These are phyloP conservation scores for Streptopelia turtur DNA, from an alignment of 2,797 vertebrate genomes.

Conservation along the genomic window DNA sequence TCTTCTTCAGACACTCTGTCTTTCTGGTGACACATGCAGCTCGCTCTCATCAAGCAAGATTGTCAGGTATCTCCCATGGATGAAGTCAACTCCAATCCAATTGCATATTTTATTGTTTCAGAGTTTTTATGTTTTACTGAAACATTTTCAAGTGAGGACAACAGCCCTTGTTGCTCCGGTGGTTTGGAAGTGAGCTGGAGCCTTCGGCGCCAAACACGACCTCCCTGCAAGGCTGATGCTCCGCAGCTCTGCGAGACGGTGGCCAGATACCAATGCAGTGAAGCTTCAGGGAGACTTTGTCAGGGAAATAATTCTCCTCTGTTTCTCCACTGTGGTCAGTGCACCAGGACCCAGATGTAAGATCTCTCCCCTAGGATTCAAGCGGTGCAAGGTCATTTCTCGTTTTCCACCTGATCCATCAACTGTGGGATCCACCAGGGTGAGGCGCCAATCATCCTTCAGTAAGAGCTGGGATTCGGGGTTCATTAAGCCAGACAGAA, in stretches of 20 bases:
- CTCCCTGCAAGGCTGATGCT: not conserved
- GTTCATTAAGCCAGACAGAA: not conserved
- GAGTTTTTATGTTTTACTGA: not conserved
- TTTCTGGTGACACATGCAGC: not conserved
- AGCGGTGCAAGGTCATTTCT: not conserved
- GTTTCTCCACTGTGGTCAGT: not conserved
- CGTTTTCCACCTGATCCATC: not conserved
- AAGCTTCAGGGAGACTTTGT: not conserved
- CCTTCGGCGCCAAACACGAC: not conserved
- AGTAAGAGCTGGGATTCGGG: not conserved
- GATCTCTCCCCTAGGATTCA: not conserved
- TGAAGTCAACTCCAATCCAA: not conserved
- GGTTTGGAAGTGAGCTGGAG: not conserved
- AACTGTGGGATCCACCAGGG: not conserved
- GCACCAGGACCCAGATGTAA: not conserved
- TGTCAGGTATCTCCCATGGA: not conserved
- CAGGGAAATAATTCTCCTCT: not conserved
- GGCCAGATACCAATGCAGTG: too few relatives aligned
- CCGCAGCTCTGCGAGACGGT: not conserved
- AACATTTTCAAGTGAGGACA: not conserved
- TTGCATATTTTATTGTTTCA: not conserved
- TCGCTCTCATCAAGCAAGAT: not conserved
- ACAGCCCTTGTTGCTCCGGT: fast-evolving
- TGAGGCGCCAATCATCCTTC: not conserved
- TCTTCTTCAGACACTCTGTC: slow-evolving; percentile 7